Conservation (phyloP, 2,113 vertebrate species). For the Corythornis cristatus region DNA sequence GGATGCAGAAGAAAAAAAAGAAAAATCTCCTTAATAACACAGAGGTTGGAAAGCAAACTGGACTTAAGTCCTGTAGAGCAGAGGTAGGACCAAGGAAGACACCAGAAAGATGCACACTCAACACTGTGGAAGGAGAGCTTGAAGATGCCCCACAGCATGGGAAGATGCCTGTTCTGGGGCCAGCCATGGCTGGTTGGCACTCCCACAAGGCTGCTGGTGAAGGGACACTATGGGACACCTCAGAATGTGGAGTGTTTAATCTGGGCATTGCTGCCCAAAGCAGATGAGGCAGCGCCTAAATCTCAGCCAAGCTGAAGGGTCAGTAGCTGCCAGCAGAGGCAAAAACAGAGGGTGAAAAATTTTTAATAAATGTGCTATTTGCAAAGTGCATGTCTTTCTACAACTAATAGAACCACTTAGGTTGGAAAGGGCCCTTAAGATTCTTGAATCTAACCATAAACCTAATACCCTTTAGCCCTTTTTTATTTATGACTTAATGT, state of each 20-base stretch:
- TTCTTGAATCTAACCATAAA: neutral
- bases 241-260: rapidly evolving
- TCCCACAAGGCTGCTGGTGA: neutral
- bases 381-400: neutral
- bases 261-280: neutral
- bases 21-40: neutral
- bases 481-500: neutral
- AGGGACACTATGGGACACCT: rapidly evolving
- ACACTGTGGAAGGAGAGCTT: neutral
- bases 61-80: neutral
- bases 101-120: neutral
- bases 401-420: neutral
- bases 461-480: neutral
- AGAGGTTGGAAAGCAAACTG: neutral
- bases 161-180: rapidly evolving
- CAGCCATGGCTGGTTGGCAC: rapidly evolving
- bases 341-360: neutral
- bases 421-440: neutral
- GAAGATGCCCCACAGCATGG: neutral
- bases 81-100: neutral
- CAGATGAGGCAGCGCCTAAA: neutral
- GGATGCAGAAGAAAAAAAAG: neutral
- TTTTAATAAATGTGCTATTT: neutral
- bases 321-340: neutral
- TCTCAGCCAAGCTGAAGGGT: neutral